Evolutionary conservation across 2,113 vertebrate genomes (phyloP), one percentile per base, ranked within the genome.

Genomic region (Muntiacus muntjak): DNA sequence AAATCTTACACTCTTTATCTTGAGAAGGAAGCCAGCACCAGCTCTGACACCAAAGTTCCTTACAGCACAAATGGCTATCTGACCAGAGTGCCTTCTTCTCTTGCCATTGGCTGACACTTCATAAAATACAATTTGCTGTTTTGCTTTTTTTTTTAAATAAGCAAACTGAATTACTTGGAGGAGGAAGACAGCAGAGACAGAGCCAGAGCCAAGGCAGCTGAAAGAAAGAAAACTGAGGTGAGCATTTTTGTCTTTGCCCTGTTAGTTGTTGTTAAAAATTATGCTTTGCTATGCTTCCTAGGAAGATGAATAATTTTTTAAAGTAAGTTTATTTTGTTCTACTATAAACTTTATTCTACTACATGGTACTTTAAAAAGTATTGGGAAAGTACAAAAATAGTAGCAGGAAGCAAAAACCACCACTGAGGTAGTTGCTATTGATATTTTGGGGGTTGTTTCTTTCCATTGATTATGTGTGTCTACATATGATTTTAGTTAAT

Each of bases 81-180:
- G 83, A 76, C 52, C 25, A 19, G 87, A 64, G 58, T 87, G 94
- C 86, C 91, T 97, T 58, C 76, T 87, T 88, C 64, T 47, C 87
- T 58, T 57, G 40, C 88, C 92, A 71, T 96, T 97, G 94, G 93
- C 86, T 84, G n/a, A 94, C 25, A 58, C n/a, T 50, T 95, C 19
- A 89, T 96, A 71, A 95, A 89, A 47, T 71, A 89, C 17, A 92
- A 85, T 60, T 92, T 60, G 62, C 62, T 57, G 17, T 89, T 97
- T 95, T 52, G 17, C 23, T 93, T 96, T 92, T 94, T 25, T 76
- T 96, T 92, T 52, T 0, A 84, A 96, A 89, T 43, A 28, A 76
- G 23, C 81, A 90, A 93, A 45, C 60, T 84, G 82, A 47, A 50
- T 94, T 81, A 30, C n/a, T 79, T 62, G 30, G 74, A 95, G 33